Evolutionary conservation across 2,888 invertebrate genomes (phyloP), one percentile per base, ranked within the genome.

Genomic region (Chouioia cunea): DNA sequence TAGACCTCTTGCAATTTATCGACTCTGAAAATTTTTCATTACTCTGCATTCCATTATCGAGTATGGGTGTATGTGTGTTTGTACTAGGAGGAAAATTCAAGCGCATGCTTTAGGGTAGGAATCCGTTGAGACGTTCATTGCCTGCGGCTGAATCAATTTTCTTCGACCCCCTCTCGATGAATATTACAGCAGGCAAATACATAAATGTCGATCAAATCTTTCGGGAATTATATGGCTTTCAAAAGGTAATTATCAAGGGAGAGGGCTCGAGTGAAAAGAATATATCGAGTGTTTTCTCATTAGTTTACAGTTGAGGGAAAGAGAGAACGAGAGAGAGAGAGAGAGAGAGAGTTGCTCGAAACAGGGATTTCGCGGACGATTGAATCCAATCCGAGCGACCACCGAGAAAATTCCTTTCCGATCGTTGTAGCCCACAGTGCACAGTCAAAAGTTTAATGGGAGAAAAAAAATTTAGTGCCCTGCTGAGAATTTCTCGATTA

Each of bases 111-210:
- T 3, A 12, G 36, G 36, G 36, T 36, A 36, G 66, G 57, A 69
- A 58, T 69, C 63, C 65, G 71, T 4, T 43, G 20, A 14, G 65
- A 71, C 71, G 73, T 59, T 63, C 63, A 52, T 53, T 59, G 76
- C 78, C 73, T 75, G 76, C 77, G 77, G 36, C 80, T 78, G 76
- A 83, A 84, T 84, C 83, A 82, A 84, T 83, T 84, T 83, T 36
- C 36, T 36, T 36, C 36, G 36, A 36, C 36, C 36, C 36, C 12
- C 81, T 80, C 73, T 71, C 78, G 80, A 83, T 83, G 83, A 83
- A 84, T 84, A 84, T 84, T 83, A 80, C 81, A 84, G 78, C 76
- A 63, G 71, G 58, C 27, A 57, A 68, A 69, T 70, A 73, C 70
- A 73, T 72, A 69, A 66, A 63, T 67, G 57, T 10, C 36, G 36